Base-by-base conservation (phyloP, 2,113 vertebrate species). In the Actenoides lindsayi region DNA sequence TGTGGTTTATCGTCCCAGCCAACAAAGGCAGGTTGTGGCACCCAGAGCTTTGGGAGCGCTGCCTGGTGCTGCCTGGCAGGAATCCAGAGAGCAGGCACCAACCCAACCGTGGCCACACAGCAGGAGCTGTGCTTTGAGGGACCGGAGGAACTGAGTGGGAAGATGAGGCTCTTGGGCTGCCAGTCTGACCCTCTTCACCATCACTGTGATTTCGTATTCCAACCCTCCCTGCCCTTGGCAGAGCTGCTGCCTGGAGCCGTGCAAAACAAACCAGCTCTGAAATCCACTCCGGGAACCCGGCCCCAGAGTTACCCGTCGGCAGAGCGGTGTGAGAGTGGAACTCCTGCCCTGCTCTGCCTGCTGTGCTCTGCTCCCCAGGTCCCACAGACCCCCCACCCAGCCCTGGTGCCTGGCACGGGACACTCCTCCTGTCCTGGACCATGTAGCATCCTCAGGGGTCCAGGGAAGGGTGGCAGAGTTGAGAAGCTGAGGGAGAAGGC, bases 51-150 rank as follows among this genome's bases (percentile, higher is more conserved):
- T 10, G 48, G 31, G 41, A 60, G 50, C 4, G 6, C 44, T 79
- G 85, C 71, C 79, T 25, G 21, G 21, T 2, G 0, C 44, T 62
- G 83, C 69, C 56, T 23, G 46, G 50, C 64, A 8, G 8, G 57
- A n/a, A 33, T 21, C 57, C 70, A 16, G 54, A 51, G 33, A 68
- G 57, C 50, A 80, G 48, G 35, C 44, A 48, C 31, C 41, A 42
- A 1, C 17, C 31, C 51, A 46, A 3, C 15, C 0, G 37, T 33
- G 7, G 4, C n/a, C 33, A 1, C 18, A 8, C 25, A 21, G 64
- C 2, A 6, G 6, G 69, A 79, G 48, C 48, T 41, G 39, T 14
- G 35, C 33, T 77, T 51, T 27, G n/a, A 76, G 70, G 56, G 53
- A 19, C 37, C 1, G 0, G 18, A 75, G 79, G 77, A 73, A 35